phyloP scores from a whole-genome alignment of 2,888 invertebrate species.

The Dryadula phaetusa region DNA sequence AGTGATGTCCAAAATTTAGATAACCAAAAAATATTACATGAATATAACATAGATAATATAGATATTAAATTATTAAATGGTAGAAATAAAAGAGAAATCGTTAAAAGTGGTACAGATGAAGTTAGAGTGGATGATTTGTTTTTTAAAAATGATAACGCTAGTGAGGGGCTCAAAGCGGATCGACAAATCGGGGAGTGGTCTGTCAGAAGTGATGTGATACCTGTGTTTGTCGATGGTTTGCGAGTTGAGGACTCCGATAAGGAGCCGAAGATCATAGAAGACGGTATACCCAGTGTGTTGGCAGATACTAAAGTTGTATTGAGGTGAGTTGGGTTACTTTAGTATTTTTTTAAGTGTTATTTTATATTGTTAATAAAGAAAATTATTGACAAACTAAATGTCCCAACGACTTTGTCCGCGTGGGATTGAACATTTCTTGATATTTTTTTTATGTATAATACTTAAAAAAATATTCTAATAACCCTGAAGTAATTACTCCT shows the following conservation, averaged over 20 bases:
- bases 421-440: too few species aligned
- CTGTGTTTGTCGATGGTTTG: slow-evolving; percentile 78
- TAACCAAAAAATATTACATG: slow-evolving; percentile 20
- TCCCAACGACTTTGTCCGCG: too few species aligned
- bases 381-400: too few species aligned
- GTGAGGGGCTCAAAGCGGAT: slow-evolving; percentile 37
- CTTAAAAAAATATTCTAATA: too few species aligned
- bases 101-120: slow-evolving; percentile 36
- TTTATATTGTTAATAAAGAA: too few species aligned
- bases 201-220: slow-evolving; percentile 48
- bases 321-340: too few species aligned
- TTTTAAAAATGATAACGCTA: slow-evolving; percentile 35
- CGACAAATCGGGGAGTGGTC: slow-evolving; percentile 51
- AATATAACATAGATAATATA: slow-evolving; percentile 31
- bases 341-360: too few species aligned
- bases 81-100: slow-evolving; percentile 46
- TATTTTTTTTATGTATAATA: too few species aligned
- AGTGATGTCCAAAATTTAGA: slow-evolving; percentile 46
- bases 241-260: slow-evolving; percentile 85
- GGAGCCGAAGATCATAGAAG: slow-evolving; percentile 78
- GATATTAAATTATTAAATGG: slow-evolving; percentile 23
- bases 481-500: too few species aligned
- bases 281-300: slow-evolving; percentile 88
- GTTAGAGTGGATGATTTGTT: slow-evolving; percentile 36
- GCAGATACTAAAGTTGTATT: slow-evolving; percentile 85